Evolutionary conservation across 2,888 invertebrate genomes (phyloP).

Genomic region (Oligia fasciuncula): DNA sequence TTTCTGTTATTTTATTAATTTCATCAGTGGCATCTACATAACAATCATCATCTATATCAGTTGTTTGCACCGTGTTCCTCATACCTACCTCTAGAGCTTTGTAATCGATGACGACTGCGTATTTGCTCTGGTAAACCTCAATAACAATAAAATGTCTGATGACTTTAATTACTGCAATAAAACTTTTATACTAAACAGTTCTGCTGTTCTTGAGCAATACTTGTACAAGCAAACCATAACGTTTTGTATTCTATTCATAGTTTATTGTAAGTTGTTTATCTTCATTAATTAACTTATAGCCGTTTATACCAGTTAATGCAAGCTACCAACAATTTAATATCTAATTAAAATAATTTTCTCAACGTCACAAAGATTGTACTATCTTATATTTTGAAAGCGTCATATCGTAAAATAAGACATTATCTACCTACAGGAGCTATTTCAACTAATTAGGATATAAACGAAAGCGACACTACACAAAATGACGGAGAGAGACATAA

Average conservation of each 20-base stretch:
- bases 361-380: slow-evolving; percentile 37
- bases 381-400: slow-evolving; percentile 54
- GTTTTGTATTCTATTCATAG: slow-evolving; percentile 15
- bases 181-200: slow-evolving; percentile 38
- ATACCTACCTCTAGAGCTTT: slow-evolving; percentile 12
- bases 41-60: background rate
- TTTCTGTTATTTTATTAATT: background rate
- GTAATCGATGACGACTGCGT: slow-evolving; percentile 1
- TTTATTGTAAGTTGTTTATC: background rate
- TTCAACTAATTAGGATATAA: slow-evolving; percentile 44
- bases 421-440: slow-evolving; percentile 42
- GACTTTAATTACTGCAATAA: slow-evolving; percentile 48
- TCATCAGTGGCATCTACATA: background rate
- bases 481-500: slow-evolving; percentile 6
- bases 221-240: slow-evolving; percentile 19
- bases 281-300: slow-evolving; percentile 11
- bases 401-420: slow-evolving; percentile 41
- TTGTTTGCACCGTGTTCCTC: background rate
- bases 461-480: slow-evolving; percentile 13
- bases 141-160: slow-evolving; percentile 6
- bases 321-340: slow-evolving; percentile 6
- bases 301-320: slow-evolving; percentile 11
- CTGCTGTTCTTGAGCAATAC: slow-evolving; percentile 36
- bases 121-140: slow-evolving; percentile 38
- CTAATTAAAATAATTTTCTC: slow-evolving; percentile 46